Base-by-base conservation (phyloP, 2,797 vertebrate species). In the Acanthis flammea region DNA sequence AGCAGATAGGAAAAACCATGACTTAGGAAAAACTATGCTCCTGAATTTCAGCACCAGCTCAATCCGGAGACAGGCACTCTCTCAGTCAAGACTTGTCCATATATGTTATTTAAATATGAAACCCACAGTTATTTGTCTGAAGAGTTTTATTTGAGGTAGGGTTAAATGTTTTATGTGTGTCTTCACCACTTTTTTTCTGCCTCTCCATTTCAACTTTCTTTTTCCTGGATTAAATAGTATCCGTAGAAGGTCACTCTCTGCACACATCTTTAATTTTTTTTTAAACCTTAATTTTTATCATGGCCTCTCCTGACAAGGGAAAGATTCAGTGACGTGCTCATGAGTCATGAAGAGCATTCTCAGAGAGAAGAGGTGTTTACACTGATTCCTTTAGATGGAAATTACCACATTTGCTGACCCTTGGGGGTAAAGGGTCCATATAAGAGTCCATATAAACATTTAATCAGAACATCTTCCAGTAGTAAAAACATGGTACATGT, bases 291-390 rank as follows among this genome's bases (percentile, higher is more conserved):
- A 19, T 62, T 86, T 91, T 87, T 45, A 74, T 44, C 4, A 6
- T 65, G 14, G 25, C 35, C n/a, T 55, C 8, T 48, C 31, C 31
- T 48, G 42, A 25, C 8, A 57, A 73, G 25, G 21, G 23, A 30
- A 79, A 60, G 2, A 35, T 14, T 72, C 41, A 37, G 27, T 31
- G 25, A 51, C 1, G 0, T 19, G 6, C 11, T 68, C 15, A 0
- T 19, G 17, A 80, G 60, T 65, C 42, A 57, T 6, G 19, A 63
- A 74, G 24, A 55, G 10, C 19, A 19, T 8, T 18, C 27, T 93
- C 2, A 10, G 27, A 57, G 37, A 67, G 21, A 30, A 35, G 19
- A 33, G 12, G 14, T 45, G 53, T 84, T 80, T 73, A 70, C 13
- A 17, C 5, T 73, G 47, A 28, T 65, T 77, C 22, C 22, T 61